Evolutionary conservation across 2,888 invertebrate species (phyloP).

Genomic region (Vesta saturnalis): DNA sequence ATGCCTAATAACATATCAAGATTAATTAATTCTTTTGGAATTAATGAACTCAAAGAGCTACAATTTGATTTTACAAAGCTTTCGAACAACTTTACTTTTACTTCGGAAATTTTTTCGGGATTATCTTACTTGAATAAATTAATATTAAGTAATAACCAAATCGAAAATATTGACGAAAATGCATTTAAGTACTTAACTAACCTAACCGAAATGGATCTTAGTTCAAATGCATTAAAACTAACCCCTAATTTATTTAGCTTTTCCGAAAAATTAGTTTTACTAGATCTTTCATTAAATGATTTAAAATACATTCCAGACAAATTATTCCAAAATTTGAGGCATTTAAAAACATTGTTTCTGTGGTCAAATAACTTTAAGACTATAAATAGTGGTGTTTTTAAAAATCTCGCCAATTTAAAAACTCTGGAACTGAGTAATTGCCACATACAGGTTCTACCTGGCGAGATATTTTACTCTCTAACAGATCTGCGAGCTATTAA

Average conservation of each 20-base stretch:
- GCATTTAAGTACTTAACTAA: constrained; percentile 67
- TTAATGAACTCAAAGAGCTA: constrained; percentile 49
- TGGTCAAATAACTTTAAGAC: constrained; percentile 75
- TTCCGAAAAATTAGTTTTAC: constrained; percentile 56
- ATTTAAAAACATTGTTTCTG: constrained; percentile 71
- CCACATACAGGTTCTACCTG: constrained; percentile 69
- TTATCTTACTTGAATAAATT: constrained; percentile 31
- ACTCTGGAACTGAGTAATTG: constrained; percentile 77
- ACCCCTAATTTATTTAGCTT: constrained; percentile 48
- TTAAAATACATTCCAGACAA: constrained; percentile 67
- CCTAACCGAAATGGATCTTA: constrained; percentile 72
- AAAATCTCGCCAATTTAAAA: constrained; percentile 69
- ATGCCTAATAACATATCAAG: constrained; percentile 65
- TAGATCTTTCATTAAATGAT: constrained; percentile 75
- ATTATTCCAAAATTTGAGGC: constrained; percentile 70
- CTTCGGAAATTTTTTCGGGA: constrained; percentile 35
- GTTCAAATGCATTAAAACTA: constrained; percentile 66
- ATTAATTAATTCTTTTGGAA: constrained; percentile 63
- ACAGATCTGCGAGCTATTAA: constrained; percentile 71
- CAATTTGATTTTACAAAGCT: constrained; percentile 26
- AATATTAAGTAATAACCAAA: constrained; percentile 25
- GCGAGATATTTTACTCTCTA: constrained; percentile 70
- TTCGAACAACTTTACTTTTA: constrained; percentile 28
- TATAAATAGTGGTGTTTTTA: constrained; percentile 71
- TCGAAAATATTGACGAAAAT: constrained; percentile 31